A percentile compares a stretch with the other conserved stretches of the same genome.
These are phyloP conservation scores for Chymomyza amoena DNA, from an alignment of 2,888 invertebrate species.

Conservation along the genomic window DNA sequence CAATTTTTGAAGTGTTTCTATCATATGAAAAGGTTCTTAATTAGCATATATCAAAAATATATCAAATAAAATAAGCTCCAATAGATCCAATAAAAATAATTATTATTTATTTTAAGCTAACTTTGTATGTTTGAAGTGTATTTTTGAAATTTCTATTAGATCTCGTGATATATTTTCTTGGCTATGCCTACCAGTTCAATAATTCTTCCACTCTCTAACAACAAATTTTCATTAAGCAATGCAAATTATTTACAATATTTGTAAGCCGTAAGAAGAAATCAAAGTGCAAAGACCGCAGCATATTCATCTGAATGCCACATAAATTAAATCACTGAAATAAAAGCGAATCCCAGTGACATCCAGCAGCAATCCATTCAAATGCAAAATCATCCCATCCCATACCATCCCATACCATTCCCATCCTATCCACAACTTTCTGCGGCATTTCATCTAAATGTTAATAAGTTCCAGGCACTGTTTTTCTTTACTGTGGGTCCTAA, in stretches of 20 bases:
- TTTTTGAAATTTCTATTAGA: too few species aligned
- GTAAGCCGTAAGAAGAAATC: conserved; percentile 27
- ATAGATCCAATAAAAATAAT: too few species aligned
- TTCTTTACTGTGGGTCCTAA: conserved; percentile 36
- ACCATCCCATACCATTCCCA: too few species aligned
- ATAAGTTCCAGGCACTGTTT: conserved; percentile 48
- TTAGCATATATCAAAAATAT: too few species aligned
- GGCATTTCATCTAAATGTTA: conserved; percentile 70
- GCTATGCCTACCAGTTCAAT: background rate
- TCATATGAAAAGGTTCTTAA: too few species aligned
- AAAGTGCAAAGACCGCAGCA: conserved; percentile 5
- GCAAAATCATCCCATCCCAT: conserved; percentile 34
- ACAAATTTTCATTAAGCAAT: conserved; percentile 52
- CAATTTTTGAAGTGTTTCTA: too few species aligned
- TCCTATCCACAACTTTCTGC: conserved; percentile 21
- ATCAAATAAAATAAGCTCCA: too few species aligned
- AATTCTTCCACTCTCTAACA: background rate
- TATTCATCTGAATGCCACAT: conserved; percentile 32
- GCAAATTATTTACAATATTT: conserved; percentile 55
- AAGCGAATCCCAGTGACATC: conserved; percentile 23
- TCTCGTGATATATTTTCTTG: too few species aligned
- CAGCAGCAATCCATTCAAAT: conserved; percentile 48
- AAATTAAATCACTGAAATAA: conserved; percentile 65
- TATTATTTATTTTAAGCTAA: too few species aligned
- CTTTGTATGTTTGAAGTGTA: too few species aligned